These are phyloP conservation scores for Galemys pyrenaicus DNA, from an alignment of 2,113 vertebrate species.

Conservation along the genomic window DNA sequence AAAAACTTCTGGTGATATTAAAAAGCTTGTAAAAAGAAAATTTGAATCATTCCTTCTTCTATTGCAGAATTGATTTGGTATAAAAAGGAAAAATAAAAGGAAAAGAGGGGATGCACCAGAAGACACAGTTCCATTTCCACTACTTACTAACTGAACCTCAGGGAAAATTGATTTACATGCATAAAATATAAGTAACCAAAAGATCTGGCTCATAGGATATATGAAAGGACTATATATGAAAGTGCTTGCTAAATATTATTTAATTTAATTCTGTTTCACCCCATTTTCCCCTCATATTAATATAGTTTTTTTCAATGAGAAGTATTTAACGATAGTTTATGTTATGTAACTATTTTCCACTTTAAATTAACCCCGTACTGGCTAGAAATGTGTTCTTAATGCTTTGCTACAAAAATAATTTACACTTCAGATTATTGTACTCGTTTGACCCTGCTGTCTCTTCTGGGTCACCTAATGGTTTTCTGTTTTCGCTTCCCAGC, in stretches of 20 bases:
- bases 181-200: neutral
- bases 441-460: neutral
- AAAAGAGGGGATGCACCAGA: too few relatives aligned
- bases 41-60: neutral
- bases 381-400: neutral
- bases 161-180: neutral
- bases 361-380: neutral
- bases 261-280: neutral
- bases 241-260: neutral
- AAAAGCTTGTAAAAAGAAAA: neutral
- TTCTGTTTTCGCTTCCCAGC: neutral
- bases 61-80: neutral
- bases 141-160: neutral
- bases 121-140: neutral
- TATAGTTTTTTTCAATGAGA: neutral
- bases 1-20: neutral
- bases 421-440: neutral
- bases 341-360: neutral
- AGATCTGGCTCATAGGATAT: neutral
- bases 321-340: neutral
- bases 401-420: neutral
- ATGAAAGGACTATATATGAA: neutral
- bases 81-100: neutral
- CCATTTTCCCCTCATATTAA: neutral
- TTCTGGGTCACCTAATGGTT: neutral